Evolutionary conservation across 2,797 vertebrate species (phyloP), one percentile per base, ranked within the genome.

Genomic region (Jordanella pulchra): DNA sequence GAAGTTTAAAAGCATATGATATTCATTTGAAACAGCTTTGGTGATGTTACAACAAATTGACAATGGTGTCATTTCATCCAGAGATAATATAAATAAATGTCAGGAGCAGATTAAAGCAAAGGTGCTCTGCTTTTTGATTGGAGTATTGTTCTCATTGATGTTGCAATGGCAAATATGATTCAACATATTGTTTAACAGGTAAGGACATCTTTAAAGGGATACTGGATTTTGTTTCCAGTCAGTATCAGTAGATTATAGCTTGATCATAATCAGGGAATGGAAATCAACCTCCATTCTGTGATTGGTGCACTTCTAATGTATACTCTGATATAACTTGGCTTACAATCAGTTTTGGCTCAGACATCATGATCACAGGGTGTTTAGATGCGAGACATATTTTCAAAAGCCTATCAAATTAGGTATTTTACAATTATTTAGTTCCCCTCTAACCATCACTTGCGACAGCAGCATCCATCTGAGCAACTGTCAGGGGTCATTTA

Each of bases 401-500:
- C 61, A 55, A 1, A 68, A 56, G 7, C 17, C n/a, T 42, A 63
- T 70, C 27, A 82, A 76, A 35, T 80, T 35, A 10, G 54, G 21
- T 30, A 17, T 78, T 72, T 44, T 42, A 17, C 65, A 73, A 78
- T 50, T 18, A 82, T 67, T n/a, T 45, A 48, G n/a, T 7, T 10
- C 23, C 70, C 63, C 58, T 77, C 69, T 47, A 65, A 67, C 53
- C 66, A 74, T 86, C 64, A 71, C 73, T 81, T 68, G 58, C 71
- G 58, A 82, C 76, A 75, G 81, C 51, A 44, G 84, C 77, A 44
- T 73, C 77, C 65, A 53, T 73, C 56, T 68, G 78, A 78, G 79
- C 71, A 55, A 44, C 83, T 70, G 76, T 85, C 85, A 74, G 78
- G 85, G 88, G 85, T 92, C 82, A 89, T 92, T 90, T 91, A 84